phyloP scores from a whole-genome alignment of 2,113 vertebrate genomes.

The Artemisiospiza belli region DNA sequence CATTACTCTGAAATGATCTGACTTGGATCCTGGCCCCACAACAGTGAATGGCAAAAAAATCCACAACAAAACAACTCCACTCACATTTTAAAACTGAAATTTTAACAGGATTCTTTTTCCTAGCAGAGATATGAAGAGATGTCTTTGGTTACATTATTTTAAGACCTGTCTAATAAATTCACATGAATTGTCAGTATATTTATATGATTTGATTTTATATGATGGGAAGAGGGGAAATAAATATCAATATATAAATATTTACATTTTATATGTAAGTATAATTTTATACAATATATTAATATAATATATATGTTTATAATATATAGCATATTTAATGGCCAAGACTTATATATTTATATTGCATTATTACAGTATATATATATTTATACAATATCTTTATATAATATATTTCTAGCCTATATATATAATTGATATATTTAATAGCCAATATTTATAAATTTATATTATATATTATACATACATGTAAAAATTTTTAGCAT shows the following conservation, averaged over 20 bases:
- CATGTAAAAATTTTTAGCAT: too few species aligned
- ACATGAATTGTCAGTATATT: background rate
- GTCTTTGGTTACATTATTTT: background rate
- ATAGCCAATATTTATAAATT: too few species aligned
- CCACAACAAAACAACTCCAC: background rate
- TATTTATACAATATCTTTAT: too few species aligned
- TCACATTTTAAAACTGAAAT: background rate
- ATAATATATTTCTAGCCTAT: too few species aligned
- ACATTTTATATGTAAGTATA: too few species aligned
- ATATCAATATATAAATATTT: background rate
- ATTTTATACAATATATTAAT: too few species aligned
- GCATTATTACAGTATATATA: too few species aligned
- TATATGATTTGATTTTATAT: background rate
- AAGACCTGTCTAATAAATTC: background rate
- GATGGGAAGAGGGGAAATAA: background rate
- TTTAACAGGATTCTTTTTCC: background rate
- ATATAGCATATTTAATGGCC: too few species aligned
- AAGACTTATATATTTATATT: too few species aligned
- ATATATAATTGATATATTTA: too few species aligned
- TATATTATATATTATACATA: too few species aligned
- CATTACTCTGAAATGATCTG: background rate
- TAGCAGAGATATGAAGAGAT: background rate
- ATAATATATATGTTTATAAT: too few species aligned
- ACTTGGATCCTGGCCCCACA: background rate
- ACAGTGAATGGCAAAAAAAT: background rate